Base-by-base conservation (phyloP, 2,113 vertebrate species). In the Trematocara marginatum region DNA sequence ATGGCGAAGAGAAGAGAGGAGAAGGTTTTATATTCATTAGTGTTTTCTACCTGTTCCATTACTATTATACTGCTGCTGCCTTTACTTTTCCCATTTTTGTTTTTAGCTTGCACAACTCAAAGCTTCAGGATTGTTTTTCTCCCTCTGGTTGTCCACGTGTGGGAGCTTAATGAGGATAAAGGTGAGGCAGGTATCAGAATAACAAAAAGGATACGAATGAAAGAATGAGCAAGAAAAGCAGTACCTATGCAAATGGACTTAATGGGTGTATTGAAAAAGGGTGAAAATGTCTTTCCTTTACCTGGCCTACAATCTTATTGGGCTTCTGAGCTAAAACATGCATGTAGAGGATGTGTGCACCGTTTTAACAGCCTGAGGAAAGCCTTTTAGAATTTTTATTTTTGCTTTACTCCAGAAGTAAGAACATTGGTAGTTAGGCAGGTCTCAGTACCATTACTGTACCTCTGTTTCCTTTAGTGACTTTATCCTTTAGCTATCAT, bases 1-100 rank as follows among this genome's bases (percentile, higher is more conserved):
- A 78, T 79, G 42, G 20, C 45, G 76, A 87, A 78, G 47, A 61
- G 71, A 80, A 29, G 69, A 76, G 64, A 86, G 34, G 34, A 80
- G 52, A 35, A 74, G 78, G 84, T 89, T 76, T 59, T 83, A 86
- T 78, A 86, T 93, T 93, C 92, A 92, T 93, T 84, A 82, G 83
- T 90, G 87, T 91, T 92, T 90, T 91, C 79, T 34, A 74, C 76
- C 84, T 13, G 40, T 92, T 87, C 88, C 86, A 89, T 93, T 90
- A 86, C 64, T 61, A 87, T 47, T 66, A 59, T 53, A 53, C 40
- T 71, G 53, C 80, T 54, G 52, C 78, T 89, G 89, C 87, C 92
- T 90, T 90, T 94, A 83, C 79, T 47, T 87, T 86, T 31, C 31
- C 49, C 10, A 53, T 42, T 80, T 88, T 79, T 87, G 42, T 87